These are phyloP conservation scores for Alcedo atthis DNA, from an alignment of 2,797 vertebrate species.

Conservation along the genomic window DNA sequence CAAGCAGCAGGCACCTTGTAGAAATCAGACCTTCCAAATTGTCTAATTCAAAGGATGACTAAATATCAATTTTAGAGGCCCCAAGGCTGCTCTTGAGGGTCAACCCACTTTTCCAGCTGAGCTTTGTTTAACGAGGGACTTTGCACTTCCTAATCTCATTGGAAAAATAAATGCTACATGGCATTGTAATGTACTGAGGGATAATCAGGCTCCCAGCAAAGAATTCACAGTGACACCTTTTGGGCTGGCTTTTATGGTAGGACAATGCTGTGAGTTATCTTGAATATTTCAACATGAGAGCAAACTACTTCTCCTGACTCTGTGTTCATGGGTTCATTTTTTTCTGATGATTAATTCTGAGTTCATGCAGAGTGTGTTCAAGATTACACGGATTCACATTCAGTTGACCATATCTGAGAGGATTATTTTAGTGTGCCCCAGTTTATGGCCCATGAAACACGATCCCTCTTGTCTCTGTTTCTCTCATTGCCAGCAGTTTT, in stretches of 20 bases:
- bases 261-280: conserved; percentile 23
- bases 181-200: conserved; percentile 12
- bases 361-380: conserved; percentile 66
- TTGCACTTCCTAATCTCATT: conserved; percentile 37
- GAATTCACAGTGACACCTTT: conserved; percentile 13
- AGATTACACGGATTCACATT: conserved; percentile 67
- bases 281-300: conserved; percentile 52
- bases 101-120: background rate
- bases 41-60: conserved; percentile 33
- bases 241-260: conserved; percentile 46
- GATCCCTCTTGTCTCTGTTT: conserved; percentile 42
- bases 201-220: conserved; percentile 18
- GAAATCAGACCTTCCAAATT: conserved; percentile 6
- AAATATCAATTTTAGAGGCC: background rate
- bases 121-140: conserved; percentile 39
- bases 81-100: background rate
- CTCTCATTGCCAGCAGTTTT: background rate
- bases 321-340: conserved; percentile 50
- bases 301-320: conserved; percentile 52
- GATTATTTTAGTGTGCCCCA: conserved; percentile 69
- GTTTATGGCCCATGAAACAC: conserved; percentile 67
- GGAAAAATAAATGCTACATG: conserved; percentile 51
- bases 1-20: background rate
- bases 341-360: conserved; percentile 70
- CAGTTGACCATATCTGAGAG: conserved; percentile 73